Base-by-base conservation (phyloP, 2,888 invertebrate species). In the Nomada fucata region DNA sequence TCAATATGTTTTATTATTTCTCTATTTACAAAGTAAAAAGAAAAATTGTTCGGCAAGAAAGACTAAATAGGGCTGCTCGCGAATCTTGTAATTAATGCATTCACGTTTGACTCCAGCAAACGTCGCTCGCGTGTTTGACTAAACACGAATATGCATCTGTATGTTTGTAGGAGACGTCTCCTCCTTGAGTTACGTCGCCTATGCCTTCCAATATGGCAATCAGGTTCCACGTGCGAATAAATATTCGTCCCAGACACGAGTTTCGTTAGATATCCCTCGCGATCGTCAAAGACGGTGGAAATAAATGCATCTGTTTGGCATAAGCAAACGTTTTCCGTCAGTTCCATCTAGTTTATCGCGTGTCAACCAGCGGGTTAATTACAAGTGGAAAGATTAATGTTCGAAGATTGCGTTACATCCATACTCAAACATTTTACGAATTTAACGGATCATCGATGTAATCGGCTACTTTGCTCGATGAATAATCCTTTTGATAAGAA, bases 171-270 rank as follows among this genome's bases (percentile, higher is more conserved):
- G 61, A 10, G 44, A 15, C 50, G 42, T n/a, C 2, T 42, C 20
- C 13, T 50, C 36, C 15, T 11, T 20, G 26, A 44, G 15, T 29
- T 20, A 20, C 72, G 18, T 36, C 71, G 57, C 11, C 42, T 44
- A 11, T 44, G 44, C 9, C 61, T 52, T 61, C 47, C 80, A 11
- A 75, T 72, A 59, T 52, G 63, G 57, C 53, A 72, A 80, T 80
- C 82, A 72, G 23, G 64, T 36, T 20, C 23, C 57, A 52, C n/a
- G 52, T 26, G 52, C 47, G 67, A 71, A 76, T 79, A 79, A 81
- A 81, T 81, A 79, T 73, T 59, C 26, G 80, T 71, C 36, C 26
- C 67, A 42, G 67, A 60, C 59, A 59, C 13, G 47, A 53, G 26
- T 65, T 15, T 64, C 64, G 59, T 70, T 50, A 50, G 47, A 57